Conservation (phyloP, 2,888 invertebrate genomes). For the Eupithecia pulchellata region DNA sequence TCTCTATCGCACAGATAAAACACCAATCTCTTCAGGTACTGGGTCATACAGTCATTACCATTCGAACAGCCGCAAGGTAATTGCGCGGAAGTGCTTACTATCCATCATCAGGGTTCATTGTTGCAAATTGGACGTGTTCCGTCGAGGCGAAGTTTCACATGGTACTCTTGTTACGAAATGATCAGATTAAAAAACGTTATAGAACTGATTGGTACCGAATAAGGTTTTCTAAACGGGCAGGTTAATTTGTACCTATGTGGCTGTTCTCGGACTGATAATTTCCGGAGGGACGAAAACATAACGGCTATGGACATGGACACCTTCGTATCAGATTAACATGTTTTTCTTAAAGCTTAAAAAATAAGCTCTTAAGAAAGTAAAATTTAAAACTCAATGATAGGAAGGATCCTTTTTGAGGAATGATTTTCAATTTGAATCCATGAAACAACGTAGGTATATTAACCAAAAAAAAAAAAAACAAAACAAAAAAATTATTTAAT, state of each 20-base stretch:
- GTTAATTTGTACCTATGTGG: background rate
- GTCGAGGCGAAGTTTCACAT: constrained; percentile 28
- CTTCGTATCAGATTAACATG: too few relatives aligned
- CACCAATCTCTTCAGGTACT: constrained; percentile 24
- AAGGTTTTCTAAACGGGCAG: background rate
- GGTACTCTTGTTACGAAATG: constrained; percentile 19
- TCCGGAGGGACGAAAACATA: too few relatives aligned
- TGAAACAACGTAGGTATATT: background rate
- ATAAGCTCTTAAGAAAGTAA: too few relatives aligned
- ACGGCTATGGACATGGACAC: too few relatives aligned
- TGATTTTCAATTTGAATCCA: background rate
- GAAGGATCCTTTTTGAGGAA: too few relatives aligned
- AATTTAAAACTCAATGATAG: too few relatives aligned
- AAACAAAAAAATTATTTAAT: too few relatives aligned
- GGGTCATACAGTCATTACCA: constrained; percentile 43
- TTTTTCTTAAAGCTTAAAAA: too few relatives aligned
- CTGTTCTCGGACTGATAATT: too few relatives aligned
- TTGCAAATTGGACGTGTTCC: constrained; percentile 42
- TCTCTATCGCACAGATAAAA: constrained; percentile 18
- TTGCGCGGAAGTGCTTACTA: constrained; percentile 44
- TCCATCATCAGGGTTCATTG: constrained; percentile 37
- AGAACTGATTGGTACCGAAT: background rate
- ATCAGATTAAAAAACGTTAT: constrained; percentile 10
- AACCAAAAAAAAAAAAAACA: too few relatives aligned
- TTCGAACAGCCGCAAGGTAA: constrained; percentile 32